These are phyloP conservation scores for Percopsis transmontana DNA, from an alignment of 2,113 vertebrate genomes.

Conservation along the genomic window DNA sequence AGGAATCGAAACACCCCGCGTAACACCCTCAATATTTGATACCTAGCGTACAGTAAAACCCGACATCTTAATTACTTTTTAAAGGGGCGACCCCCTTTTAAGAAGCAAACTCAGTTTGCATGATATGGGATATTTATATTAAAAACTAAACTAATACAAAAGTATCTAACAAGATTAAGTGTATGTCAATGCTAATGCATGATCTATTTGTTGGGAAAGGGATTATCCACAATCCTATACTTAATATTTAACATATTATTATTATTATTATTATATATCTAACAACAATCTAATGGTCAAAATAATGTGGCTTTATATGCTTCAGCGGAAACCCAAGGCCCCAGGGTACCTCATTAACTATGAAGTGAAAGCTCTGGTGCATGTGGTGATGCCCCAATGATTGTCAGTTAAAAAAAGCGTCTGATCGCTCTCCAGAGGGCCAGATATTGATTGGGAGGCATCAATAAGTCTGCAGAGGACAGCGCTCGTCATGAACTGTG, in stretches of 20 bases:
- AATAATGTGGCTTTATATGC: slow-evolving; percentile 15
- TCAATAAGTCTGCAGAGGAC: slow-evolving; percentile 35
- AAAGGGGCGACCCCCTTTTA: too few relatives aligned
- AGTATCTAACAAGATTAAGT: neutral
- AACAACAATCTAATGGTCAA: neutral
- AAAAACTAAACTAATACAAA: too few relatives aligned
- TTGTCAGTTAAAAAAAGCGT: slow-evolving; percentile 45
- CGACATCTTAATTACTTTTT: too few relatives aligned
- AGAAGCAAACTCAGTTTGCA: too few relatives aligned
- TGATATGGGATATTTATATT: too few relatives aligned
- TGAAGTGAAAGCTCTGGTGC: slow-evolving; percentile 14
- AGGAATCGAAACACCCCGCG: too few relatives aligned
- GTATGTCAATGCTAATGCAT: neutral
- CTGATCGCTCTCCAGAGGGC: slow-evolving; percentile 36
- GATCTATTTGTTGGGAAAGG: neutral
- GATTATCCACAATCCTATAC: neutral
- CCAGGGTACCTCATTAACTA: slow-evolving; percentile 28
- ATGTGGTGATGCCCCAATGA: slow-evolving; percentile 5
- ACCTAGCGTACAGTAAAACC: too few relatives aligned
- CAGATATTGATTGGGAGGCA: slow-evolving; percentile 33
- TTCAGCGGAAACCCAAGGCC: neutral
- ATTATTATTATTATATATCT: neutral
- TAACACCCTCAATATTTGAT: too few relatives aligned
- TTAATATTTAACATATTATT: neutral
- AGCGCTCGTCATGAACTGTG: slow-evolving; percentile 21